These are phyloP conservation scores for Sardinella longiceps DNA, from an alignment of 2,797 vertebrate species.

Conservation along the genomic window DNA sequence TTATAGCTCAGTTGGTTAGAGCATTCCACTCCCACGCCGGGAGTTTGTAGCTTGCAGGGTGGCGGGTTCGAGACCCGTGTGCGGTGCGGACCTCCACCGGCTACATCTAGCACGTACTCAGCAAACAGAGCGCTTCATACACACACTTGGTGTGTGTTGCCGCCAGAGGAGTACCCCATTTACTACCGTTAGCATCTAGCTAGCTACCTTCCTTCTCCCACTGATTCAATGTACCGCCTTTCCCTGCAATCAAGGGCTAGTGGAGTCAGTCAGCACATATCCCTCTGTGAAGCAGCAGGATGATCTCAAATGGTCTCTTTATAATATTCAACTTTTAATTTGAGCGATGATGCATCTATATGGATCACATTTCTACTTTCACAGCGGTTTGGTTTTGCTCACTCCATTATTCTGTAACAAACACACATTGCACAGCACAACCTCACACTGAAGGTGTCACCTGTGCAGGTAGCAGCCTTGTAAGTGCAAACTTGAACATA, in stretches of 20 bases:
- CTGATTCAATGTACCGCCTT: not conserved
- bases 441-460: not conserved
- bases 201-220: not conserved
- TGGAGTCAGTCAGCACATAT: not conserved
- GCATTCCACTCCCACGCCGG: too few species aligned
- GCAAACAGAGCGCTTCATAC: too few species aligned
- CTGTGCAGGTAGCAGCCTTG: not conserved
- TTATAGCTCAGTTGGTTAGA: too few species aligned
- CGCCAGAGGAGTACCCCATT: not conserved
- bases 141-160: too few species aligned
- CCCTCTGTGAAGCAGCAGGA: not conserved
- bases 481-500: not conserved
- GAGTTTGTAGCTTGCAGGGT: too few species aligned
- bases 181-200: not conserved
- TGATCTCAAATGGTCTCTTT: not conserved
- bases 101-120: too few species aligned
- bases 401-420: not conserved
- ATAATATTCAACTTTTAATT: not conserved
- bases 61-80: too few species aligned
- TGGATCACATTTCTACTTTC: not conserved
- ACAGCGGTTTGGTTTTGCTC: slow-evolving; percentile 12
- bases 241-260: not conserved
- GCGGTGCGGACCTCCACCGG: too few species aligned
- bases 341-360: not conserved
- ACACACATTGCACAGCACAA: not conserved